These are phyloP conservation scores for Mustela nigripes DNA, from an alignment of 2,113 vertebrate species.

Conservation along the genomic window DNA sequence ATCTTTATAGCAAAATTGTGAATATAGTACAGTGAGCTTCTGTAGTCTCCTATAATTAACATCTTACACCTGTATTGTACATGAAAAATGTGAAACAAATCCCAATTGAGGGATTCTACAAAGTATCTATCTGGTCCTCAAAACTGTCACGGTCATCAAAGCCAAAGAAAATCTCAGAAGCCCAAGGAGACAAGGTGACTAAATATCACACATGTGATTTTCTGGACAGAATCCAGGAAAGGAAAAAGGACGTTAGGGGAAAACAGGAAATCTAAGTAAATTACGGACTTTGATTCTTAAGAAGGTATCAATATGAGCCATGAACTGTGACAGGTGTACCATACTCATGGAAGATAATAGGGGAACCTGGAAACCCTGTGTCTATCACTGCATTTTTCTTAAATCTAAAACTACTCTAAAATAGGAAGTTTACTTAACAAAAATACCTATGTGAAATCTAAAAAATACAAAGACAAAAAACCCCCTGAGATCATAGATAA, in stretches of 20 bases:
- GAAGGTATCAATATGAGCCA: not conserved
- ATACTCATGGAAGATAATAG: not conserved
- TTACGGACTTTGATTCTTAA: not conserved
- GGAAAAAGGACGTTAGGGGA: not conserved
- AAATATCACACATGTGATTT: not conserved
- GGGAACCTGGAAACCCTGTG: not conserved
- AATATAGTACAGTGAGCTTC: too few relatives aligned
- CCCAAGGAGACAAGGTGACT: too few relatives aligned
- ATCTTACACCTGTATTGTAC: too few relatives aligned
- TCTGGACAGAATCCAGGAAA: not conserved
- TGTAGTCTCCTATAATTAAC: too few relatives aligned
- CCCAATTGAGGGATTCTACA: not conserved
- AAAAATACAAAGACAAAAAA: too few relatives aligned
- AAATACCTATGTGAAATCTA: not conserved
- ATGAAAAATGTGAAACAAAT: not conserved
- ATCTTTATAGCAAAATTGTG: not conserved
- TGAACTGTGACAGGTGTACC: not conserved
- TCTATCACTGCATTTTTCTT: not conserved
- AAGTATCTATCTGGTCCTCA: not conserved
- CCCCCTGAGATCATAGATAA: not conserved
- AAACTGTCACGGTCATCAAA: not conserved
- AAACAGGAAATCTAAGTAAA: not conserved
- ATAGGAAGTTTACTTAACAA: not conserved
- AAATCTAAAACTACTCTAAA: not conserved
- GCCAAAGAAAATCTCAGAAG: not conserved